Base-by-base conservation (phyloP, 92 coral and sea anemone genomes). In the Blastomussa wellsi region DNA sequence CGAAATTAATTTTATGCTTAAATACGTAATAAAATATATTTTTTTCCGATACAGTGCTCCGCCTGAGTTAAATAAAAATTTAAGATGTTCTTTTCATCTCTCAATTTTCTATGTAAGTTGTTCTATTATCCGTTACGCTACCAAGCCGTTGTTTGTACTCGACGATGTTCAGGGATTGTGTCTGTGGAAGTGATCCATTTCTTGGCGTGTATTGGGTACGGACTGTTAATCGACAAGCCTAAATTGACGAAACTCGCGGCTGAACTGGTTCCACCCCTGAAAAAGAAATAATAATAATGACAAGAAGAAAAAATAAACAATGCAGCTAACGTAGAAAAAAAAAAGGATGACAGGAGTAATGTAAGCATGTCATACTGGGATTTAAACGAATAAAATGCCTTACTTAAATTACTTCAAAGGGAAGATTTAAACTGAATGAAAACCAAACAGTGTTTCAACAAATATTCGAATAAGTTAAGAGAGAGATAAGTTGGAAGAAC, bases 231-330 rank as follows among this genome's bases (percentile, higher is more conserved):
- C 0, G 98, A 94, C 59, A 94, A 86, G 10, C 98, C 98, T 31
- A 94, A 89, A 32, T 96, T 96, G 64, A 96, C 90, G 55, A 96
- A 96, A 75, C 98, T 96, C 72, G 98, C 94, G 2, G 98, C 93
- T 0, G 98, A 96, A 82, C 89, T 92, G 60, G 89, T 93, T 1
- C 98, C 98, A 16, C 93, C 93, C 80, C 97, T 94, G 86, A 79
- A 74, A 64, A 74, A 72, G 20, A 37, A 31, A 39, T 5, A 57
- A 10, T 26, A 31, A 44, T 44, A 41, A 3, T 44, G 32, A 11
- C 0, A 62, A 14, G 11, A 28, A 5, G 8, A 62, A 62, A 26
- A 62, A 28, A 62, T 62, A 32, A 12, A 13, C 35, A 62, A n/a
- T 38, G 7, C 44, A 39, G 10, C 53, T 5, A 8, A 49, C 53